These are phyloP conservation scores for Heliconius aoede DNA, from an alignment of 2,888 invertebrate genomes.

Conservation along the genomic window DNA sequence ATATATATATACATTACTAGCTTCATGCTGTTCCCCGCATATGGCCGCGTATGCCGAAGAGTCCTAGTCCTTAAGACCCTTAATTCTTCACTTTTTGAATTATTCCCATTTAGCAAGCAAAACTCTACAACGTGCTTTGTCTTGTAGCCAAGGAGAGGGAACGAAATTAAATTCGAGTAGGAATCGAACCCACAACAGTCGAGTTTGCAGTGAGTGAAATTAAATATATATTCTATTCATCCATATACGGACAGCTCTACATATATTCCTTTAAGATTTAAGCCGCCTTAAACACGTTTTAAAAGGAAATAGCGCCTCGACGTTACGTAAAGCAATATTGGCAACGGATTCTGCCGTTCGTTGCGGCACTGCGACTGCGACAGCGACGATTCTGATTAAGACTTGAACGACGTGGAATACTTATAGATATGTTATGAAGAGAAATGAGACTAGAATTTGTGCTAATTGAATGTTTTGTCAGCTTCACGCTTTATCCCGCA, in stretches of 20 bases:
- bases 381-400: slow-evolving; percentile 17
- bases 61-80: too few species aligned
- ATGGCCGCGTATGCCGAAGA: too few species aligned
- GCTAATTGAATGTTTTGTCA: background rate
- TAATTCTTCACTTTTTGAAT: too few species aligned
- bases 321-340: slow-evolving; percentile 25
- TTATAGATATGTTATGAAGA: background rate
- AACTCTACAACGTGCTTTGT: too few species aligned
- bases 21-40: too few species aligned
- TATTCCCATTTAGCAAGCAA: too few species aligned
- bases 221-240: too few species aligned
- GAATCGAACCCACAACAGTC: background rate
- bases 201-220: background rate
- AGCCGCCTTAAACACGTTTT: slow-evolving; percentile 13
- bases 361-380: slow-evolving; percentile 19
- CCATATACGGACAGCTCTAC: too few species aligned
- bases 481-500: background rate
- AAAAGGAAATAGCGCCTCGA: slow-evolving; percentile 27
- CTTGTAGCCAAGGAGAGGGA: too few species aligned
- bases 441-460: background rate
- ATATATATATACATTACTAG: too few species aligned
- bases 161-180: too few species aligned
- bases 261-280: background rate
- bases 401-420: background rate
- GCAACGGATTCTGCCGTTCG: slow-evolving; percentile 10